These are phyloP conservation scores for Pseudomyrmex concolor DNA, from an alignment of 1,140 invertebrate species.

Conservation along the genomic window DNA sequence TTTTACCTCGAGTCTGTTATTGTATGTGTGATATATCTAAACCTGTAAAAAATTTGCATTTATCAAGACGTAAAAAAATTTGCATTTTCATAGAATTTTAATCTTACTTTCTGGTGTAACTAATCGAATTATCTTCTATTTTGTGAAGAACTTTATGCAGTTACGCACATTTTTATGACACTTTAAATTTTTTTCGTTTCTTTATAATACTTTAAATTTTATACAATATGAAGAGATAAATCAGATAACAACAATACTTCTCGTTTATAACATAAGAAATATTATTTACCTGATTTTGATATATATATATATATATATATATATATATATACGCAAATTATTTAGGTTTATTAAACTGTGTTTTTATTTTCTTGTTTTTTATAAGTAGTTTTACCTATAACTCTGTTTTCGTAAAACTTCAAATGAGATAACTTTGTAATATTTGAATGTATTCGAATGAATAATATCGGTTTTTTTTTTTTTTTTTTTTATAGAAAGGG, in stretches of 20 bases:
- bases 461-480: neutral
- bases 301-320: too few species aligned
- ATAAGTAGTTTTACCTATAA: neutral
- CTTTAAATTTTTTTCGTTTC: too few species aligned
- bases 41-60: conserved; percentile 23
- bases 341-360: too few species aligned
- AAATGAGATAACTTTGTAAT: conserved; percentile 16
- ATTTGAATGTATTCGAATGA: neutral
- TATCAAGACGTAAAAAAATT: conserved; percentile 6
- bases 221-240: neutral
- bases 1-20: too few species aligned
- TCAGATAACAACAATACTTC: neutral
- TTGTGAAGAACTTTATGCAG: neutral
- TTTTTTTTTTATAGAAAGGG: neutral
- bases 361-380: too few species aligned
- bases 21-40: neutral
- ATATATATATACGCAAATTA: too few species aligned
- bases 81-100: conserved; percentile 45
- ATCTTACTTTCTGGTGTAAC: conserved; percentile 27
- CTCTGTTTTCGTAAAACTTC: neutral
- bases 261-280: too few species aligned
- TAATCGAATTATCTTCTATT: conserved; percentile 58
- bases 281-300: too few species aligned
- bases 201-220: neutral
- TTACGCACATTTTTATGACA: too few species aligned